Base-by-base conservation (phyloP, 1,140 invertebrate species). In the Ostrea denselamellosa region DNA sequence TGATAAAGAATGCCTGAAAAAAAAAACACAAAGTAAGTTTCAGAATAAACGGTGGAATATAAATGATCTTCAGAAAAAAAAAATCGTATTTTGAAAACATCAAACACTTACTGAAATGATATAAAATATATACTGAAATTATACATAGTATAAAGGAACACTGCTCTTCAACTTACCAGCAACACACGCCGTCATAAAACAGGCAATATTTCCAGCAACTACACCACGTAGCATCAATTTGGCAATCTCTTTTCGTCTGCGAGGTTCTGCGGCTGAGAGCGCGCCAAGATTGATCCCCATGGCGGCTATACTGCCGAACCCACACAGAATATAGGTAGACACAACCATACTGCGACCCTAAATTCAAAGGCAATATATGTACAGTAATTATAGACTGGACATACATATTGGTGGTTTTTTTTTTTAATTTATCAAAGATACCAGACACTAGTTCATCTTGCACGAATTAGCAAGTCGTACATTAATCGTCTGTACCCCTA, bases 241-340 rank as follows among this genome's bases (percentile, higher is more conserved):
- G 9, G 90, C 89, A 56, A 88, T 88, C 28, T 90, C 90, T 14
- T 82, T 52, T 44, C 85, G 62, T 89, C 89, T 82, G 34, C 84
- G 86, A 0, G 91, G 90, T 28, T 90, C 90, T 2, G 89, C 90
- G 12, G 91, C 90, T 0, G 88, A 52, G 8, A 90, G 86, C 28
- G 89, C 83, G 56, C 91, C 91, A 0, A 91, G 85, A 58, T 91
- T 91, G 34, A 91, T 91, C 8, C 91, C 91, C 56, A 90, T 82
- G 12, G 91, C 91, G 3, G 91, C 90, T 12, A 90, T 87, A 85
- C 91, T 91, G 8, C 91, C 91, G 51, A 91, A 91, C 25, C 91
- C 91, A 83, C 91, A 91, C 7, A 91, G 86, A 28, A 90, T 90
- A 53, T 91, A 90, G 0, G 91, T 91, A 53, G 89, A 85, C 28